These are phyloP conservation scores for Ceratoteleas bidentatus DNA, from an alignment of 1,140 invertebrate species.

Conservation along the genomic window DNA sequence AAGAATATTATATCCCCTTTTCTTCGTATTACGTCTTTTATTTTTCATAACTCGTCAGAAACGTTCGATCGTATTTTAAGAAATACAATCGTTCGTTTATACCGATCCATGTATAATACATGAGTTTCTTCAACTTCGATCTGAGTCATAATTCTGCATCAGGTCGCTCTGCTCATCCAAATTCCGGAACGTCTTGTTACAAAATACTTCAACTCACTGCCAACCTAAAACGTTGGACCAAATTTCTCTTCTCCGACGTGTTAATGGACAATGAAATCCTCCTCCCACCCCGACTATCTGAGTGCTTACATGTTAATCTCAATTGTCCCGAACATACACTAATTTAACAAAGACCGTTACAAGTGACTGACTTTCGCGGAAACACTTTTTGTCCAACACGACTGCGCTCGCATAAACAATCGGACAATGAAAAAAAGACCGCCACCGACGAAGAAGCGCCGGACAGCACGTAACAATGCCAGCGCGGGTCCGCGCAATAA, in stretches of 20 bases:
- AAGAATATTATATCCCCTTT: slow-evolving; percentile 3
- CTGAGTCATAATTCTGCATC: background rate
- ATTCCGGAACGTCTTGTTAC: too few relatives aligned
- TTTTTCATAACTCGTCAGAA: slow-evolving; percentile 8
- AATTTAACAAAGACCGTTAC: too few relatives aligned
- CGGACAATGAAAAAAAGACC: background rate
- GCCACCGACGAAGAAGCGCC: background rate
- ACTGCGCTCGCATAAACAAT: background rate
- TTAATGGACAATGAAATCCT: too few relatives aligned
- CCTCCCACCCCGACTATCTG: too few relatives aligned
- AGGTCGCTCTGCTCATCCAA: background rate
- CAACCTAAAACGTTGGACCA: too few relatives aligned
- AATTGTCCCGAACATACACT: too few relatives aligned
- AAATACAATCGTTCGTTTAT: background rate
- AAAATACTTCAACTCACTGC: too few relatives aligned
- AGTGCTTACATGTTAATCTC: too few relatives aligned
- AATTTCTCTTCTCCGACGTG: too few relatives aligned
- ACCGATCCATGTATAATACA: background rate
- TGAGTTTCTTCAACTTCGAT: background rate
- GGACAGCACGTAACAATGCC: background rate
- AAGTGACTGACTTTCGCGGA: too few relatives aligned
- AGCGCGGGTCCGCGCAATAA: slow-evolving; percentile 17
- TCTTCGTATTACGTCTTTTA: background rate
- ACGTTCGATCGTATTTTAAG: background rate
- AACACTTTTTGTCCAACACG: too few relatives aligned